Conservation (phyloP, 2,113 vertebrate genomes). For the Formicarius rufipectus region DNA sequence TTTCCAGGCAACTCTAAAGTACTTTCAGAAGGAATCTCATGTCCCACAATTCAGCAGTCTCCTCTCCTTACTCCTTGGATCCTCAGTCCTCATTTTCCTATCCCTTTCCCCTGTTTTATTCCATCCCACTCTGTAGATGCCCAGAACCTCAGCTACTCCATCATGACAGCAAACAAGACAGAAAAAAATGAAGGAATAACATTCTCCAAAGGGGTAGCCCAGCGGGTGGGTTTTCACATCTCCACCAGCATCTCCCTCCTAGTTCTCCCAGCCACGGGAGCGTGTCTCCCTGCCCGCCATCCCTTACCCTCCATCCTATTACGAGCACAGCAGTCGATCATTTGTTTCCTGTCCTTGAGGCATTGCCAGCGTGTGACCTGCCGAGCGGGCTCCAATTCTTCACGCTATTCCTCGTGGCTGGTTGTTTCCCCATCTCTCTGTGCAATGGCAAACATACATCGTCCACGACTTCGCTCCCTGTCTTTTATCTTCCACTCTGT, state of each 20-base stretch:
- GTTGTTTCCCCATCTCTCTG: not conserved
- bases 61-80: not conserved
- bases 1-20: not conserved
- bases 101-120: fast-evolving
- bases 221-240: fast-evolving
- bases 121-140: not conserved
- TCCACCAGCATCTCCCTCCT: not conserved
- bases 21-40: not conserved
- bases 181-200: not conserved
- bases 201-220: not conserved
- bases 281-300: not conserved
- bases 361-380: not conserved
- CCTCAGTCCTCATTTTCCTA: not conserved
- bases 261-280: fast-evolving
- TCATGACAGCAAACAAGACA: not conserved
- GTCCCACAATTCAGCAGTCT: not conserved
- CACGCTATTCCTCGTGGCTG: not conserved
- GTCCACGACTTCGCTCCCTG: fast-evolving
- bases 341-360: slow-evolving; percentile 41
- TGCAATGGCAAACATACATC: not conserved
- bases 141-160: not conserved
- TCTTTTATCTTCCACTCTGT: not conserved
- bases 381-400: not conserved
- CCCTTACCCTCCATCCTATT: not conserved
- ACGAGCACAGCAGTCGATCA: not conserved